phyloP scores from a whole-genome alignment of 1,140 invertebrate species.

The Caenorhabditis elegans region WBcel235 BX284606.5:3037001-3037500 shows the following conservation, averaged over 20 bases:
- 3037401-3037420: no score
- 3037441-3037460: slow-evolving; percentile 27
- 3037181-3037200: not conserved
- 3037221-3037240: no score
- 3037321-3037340: slow-evolving; percentile 25
- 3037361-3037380: not conserved
- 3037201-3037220: not conserved
- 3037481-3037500: slow-evolving; percentile 4
- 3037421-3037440: no score
- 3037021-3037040: not conserved
- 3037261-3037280: not conserved
- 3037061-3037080: not conserved
- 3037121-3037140: not conserved
- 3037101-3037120: not conserved
- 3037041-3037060: not conserved
- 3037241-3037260: no score
- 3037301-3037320: not conserved
- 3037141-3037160: slow-evolving; percentile 16
- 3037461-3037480: not conserved
- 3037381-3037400: no score
- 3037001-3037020: not conserved
- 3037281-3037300: slow-evolving; percentile 17
- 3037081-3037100: not conserved
- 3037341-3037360: not conserved
- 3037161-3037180: not conserved